Base-by-base conservation (phyloP, 2,797 vertebrate species). In the Prionace glauca region DNA sequence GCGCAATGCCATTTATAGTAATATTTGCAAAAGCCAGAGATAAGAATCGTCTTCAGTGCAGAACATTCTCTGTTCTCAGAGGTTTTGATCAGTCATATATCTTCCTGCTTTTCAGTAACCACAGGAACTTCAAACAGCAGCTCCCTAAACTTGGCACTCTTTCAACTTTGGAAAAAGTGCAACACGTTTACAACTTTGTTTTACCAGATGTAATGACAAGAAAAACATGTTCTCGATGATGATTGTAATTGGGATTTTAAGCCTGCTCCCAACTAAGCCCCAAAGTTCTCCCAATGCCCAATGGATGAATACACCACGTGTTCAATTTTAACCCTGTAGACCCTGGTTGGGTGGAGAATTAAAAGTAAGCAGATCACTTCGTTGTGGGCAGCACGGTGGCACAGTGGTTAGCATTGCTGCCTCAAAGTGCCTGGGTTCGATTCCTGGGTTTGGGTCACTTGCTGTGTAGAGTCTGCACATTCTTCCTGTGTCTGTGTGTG, bases 1-100 rank as follows among this genome's bases (percentile, higher is more conserved):
- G 69, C 93, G n/a, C 14, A 50, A 94, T 94, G 67, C 67, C 92
- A 94, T 94, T 77, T 94, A 74, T 77, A n/a, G 45, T 94, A 74
- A 94, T 74, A 56, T 74, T 72, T 94, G 36, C 71, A 77, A 94
- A 94, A 77, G 74, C 32, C 90, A 67, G 90, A 24, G 62, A 92
- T 92, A 69, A 92, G n/a, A 69, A 74, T 74, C 71, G 0, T 45
- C 36, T 56, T 74, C 41, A 56, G 41, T 72, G 41, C 45, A 50
- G 71, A 29, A 5, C 93, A 20, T 41, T 94, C 11, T 74, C 36
- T 50, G 24, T 50, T 74, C 93, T 22, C 29, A 56, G 22, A 94
- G 41, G 11, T 24, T 94, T 71, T 56, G 14, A 22, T 45, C 69
- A 94, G 93, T 72, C 71, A 4, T 62, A 11, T 62, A 36, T 92